phyloP scores from a whole-genome alignment of 1,140 invertebrate species.

The Amyelois transitella region DNA sequence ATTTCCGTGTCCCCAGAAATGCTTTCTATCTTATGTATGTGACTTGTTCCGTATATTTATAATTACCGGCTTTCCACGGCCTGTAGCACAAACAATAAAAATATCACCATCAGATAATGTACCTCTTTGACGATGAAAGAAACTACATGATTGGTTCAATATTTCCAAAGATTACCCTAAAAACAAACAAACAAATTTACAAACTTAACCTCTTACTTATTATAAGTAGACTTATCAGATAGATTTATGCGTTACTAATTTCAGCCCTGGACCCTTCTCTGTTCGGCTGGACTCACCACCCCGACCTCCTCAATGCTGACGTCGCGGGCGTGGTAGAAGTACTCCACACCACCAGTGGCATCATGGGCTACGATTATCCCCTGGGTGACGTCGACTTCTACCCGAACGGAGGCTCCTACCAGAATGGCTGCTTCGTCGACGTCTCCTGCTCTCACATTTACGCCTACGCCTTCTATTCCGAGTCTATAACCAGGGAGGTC shows the following conservation, averaged over 20 bases:
- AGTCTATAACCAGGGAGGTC: conserved; percentile 36
- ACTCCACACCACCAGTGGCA: conserved; percentile 80
- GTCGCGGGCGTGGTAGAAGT: conserved; percentile 81
- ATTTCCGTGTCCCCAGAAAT: too few relatives aligned
- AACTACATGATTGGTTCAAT: too few relatives aligned
- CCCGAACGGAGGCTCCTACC: conserved; percentile 77
- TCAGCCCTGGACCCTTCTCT: conserved; percentile 76
- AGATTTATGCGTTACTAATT: conserved; percentile 9
- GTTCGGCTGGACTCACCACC: conserved; percentile 61
- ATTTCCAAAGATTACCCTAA: too few relatives aligned
- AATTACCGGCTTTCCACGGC: too few relatives aligned
- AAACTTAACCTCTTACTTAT: too few relatives aligned
- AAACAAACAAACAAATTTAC: too few relatives aligned
- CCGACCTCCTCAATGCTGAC: conserved; percentile 71
- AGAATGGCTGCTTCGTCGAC: conserved; percentile 35
- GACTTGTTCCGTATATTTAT: too few relatives aligned
- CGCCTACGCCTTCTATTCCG: conserved; percentile 47
- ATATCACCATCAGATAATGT: too few relatives aligned
- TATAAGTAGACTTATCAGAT: too few relatives aligned
- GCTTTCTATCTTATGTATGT: too few relatives aligned
- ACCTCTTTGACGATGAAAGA: too few relatives aligned
- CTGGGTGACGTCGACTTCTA: conserved; percentile 83
- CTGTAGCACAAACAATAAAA: too few relatives aligned
- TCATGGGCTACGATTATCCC: conserved; percentile 72
- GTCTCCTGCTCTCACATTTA: conserved; percentile 38